These are phyloP conservation scores for Irena cyanogastra DNA, from an alignment of 2,113 vertebrate species.

Conservation along the genomic window DNA sequence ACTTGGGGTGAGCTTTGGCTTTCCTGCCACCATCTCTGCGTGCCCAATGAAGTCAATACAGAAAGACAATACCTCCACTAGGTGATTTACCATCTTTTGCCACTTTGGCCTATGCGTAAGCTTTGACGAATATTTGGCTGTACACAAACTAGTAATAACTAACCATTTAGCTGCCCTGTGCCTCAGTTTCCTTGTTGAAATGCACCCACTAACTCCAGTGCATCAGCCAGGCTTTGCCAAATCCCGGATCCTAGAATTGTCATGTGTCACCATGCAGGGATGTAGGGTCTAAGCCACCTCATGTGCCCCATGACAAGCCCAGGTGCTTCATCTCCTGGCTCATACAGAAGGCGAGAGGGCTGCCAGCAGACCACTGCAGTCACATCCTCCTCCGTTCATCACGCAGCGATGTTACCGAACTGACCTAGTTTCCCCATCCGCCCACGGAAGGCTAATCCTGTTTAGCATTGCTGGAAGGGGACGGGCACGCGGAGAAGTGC, in stretches of 20 bases:
- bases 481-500: slow-evolving; percentile 40
- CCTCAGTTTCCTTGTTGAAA: neutral
- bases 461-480: slow-evolving; percentile 66
- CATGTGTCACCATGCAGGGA: neutral
- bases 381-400: slow-evolving; percentile 20
- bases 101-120: neutral
- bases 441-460: slow-evolving; percentile 74
- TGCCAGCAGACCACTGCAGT: slow-evolving; percentile 11
- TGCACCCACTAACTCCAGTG: neutral
- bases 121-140: neutral
- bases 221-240: neutral
- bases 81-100: neutral
- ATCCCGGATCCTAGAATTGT: neutral
- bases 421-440: slow-evolving; percentile 75
- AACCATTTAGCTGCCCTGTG: neutral
- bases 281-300: fast-evolving
- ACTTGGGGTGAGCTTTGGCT: neutral
- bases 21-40: neutral
- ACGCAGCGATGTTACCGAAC: slow-evolving; percentile 39
- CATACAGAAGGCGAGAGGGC: neutral
- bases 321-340: neutral
- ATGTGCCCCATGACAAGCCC: fast-evolving
- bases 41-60: neutral
- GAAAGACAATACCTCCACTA: fast-evolving
- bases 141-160: neutral